Base-by-base conservation (phyloP, 1,140 invertebrate genomes). In the Calycopis cecrops region DNA sequence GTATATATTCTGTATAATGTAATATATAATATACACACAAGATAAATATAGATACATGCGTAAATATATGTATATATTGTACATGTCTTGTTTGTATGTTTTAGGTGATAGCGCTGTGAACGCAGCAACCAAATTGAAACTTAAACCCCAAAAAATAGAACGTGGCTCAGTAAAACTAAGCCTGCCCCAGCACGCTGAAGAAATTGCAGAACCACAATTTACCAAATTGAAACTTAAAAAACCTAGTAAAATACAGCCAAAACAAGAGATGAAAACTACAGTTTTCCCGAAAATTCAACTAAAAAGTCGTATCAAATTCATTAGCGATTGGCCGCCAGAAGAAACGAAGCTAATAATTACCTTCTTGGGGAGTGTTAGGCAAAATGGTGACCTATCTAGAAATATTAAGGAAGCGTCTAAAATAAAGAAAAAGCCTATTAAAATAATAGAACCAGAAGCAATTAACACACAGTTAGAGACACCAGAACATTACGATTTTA, bases 331-430 rank as follows among this genome's bases (percentile, higher is more conserved):
- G 87, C 92, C 92, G 16, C 87, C 91, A 56, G 62, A 81, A 60
- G 70, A 90, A 59, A 70, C 88, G 35, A 85, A 83, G 57, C 88
- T 90, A 2, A 54, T 76, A 12, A 81, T 92, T 12, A 88, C 82
- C 11, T 69, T 72, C 48, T 55, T 92, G 1, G 87, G 89, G 66
- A 88, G 90, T 65, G 88, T 90, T 67, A 80, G 84, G 58, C 85
- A 93, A 78, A 86, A 88, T 69, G 93, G 93, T 21, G 89, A 92
- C 57, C 62, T 94, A 14, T 93, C 92, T 0, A 87, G 93, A 79
- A 94, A 93, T 79, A 82, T 92, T 0, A 89, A 91, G 76, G 93
- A 94, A 84, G 92, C 92, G 1, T 68, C 90, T 38, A 90, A 91
- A 78, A 60, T 92, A 3, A 92, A 91, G 76, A 91, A 87, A 51